These are phyloP conservation scores for Colletes latitarsis DNA, from an alignment of 1,140 invertebrate genomes.

Conservation along the genomic window DNA sequence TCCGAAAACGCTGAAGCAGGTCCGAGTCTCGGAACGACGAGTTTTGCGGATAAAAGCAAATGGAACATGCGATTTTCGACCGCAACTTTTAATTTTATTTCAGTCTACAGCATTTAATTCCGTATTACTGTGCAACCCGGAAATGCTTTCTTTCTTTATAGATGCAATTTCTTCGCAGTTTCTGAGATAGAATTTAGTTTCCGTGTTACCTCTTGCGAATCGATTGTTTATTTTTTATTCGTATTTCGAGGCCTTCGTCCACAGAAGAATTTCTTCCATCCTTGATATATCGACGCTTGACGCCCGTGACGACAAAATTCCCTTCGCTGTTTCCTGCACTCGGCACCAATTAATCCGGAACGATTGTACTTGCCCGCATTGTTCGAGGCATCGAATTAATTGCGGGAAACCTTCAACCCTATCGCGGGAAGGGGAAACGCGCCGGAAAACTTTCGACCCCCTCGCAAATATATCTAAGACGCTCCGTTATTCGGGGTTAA, in stretches of 20 bases:
- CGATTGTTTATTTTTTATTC: no score
- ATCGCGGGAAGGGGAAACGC: slow-evolving; percentile 30
- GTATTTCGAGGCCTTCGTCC: no score
- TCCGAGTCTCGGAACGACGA: not conserved
- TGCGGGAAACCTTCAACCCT: slow-evolving; percentile 59
- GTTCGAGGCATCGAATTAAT: slow-evolving; percentile 77
- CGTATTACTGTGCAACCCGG: not conserved
- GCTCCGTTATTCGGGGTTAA: not conserved
- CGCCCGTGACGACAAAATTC: slow-evolving; percentile 63
- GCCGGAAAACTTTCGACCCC: slow-evolving; percentile 40
- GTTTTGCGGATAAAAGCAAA: slow-evolving; percentile 30
- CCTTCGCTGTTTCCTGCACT: slow-evolving; percentile 59
- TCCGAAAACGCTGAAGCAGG: not conserved
- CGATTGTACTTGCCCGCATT: slow-evolving; percentile 74
- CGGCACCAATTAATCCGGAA: slow-evolving; percentile 76
- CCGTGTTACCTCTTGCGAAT: no score
- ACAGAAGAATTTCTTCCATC: not conserved
- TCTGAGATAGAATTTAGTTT: not conserved
- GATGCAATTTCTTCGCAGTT: not conserved
- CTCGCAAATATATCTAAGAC: not conserved
- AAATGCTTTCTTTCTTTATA: not conserved
- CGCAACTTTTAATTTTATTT: slow-evolving; percentile 28
- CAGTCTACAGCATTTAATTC: slow-evolving; percentile 13
- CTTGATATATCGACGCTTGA: slow-evolving; percentile 4
- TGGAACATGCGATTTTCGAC: slow-evolving; percentile 38